Percentiles rank a stretch among this genome's conserved stretches.
These are phyloP conservation scores for Cataglyphis livida DNA, from an alignment of 2,888 invertebrate species.

Conservation along the genomic window DNA sequence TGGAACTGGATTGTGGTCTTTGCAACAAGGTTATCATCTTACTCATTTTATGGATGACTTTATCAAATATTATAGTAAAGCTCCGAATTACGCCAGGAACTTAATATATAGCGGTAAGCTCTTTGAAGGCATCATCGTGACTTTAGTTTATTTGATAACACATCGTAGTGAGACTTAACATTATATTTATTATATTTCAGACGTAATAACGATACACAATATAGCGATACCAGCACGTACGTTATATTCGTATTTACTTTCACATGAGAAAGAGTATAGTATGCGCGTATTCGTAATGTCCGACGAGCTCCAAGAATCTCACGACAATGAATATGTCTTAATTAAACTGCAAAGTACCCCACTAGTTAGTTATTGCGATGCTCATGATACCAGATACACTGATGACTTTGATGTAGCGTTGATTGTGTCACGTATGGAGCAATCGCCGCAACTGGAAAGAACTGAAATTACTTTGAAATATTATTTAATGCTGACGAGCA, in stretches of 20 bases:
- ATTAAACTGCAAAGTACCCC: conserved; percentile 88
- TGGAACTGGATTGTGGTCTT: conserved; percentile 86
- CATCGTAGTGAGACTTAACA: background rate
- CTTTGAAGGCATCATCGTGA: background rate
- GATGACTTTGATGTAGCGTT: conserved; percentile 90
- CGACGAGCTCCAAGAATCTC: conserved; percentile 76
- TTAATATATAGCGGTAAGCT: conserved; percentile 89
- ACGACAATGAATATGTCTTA: conserved; percentile 88
- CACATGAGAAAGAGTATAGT: conserved; percentile 89
- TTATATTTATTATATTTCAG: conserved; percentile 83
- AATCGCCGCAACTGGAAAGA: conserved; percentile 78
- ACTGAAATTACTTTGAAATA: conserved; percentile 83
- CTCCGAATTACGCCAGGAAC: conserved; percentile 92
- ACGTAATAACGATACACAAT: conserved; percentile 87
- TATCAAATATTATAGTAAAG: conserved; percentile 91
- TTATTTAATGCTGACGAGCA: conserved; percentile 83
- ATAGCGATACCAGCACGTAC: conserved; percentile 89
- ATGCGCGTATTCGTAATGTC: conserved; percentile 90
- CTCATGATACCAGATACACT: conserved; percentile 88
- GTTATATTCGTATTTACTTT: conserved; percentile 90
- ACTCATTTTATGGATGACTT: conserved; percentile 92
- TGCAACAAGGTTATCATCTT: conserved; percentile 89
- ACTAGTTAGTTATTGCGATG: conserved; percentile 87
- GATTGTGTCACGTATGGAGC: conserved; percentile 88
- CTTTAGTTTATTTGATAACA: background rate